These are phyloP conservation scores for Monodelphis domestica DNA, from an alignment of 2,797 vertebrate genomes.

Conservation along the genomic window DNA sequence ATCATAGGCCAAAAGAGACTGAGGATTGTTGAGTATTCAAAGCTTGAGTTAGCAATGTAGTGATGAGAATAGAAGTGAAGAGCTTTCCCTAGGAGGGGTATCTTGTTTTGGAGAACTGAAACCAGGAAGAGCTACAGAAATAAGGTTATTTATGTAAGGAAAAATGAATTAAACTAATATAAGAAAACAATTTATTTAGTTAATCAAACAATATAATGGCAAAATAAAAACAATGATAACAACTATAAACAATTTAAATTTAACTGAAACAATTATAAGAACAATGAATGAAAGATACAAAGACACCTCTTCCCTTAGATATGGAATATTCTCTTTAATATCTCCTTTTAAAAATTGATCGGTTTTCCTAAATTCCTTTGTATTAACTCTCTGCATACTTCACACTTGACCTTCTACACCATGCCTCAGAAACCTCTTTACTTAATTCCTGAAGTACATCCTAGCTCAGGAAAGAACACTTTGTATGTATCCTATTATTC, in stretches of 20 bases:
- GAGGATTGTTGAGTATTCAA: too few species aligned
- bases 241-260: background rate
- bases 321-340: too few species aligned
- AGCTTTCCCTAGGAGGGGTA: too few species aligned
- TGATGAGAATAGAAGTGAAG: background rate
- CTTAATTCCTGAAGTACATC: background rate
- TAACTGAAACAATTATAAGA: background rate
- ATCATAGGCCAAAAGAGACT: too few species aligned
- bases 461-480: too few species aligned
- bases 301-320: background rate
- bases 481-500: too few species aligned
- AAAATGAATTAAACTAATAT: background rate
- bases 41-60: too few species aligned
- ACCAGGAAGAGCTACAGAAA: background rate
- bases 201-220: background rate
- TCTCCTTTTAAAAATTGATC: too few species aligned
- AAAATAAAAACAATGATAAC: background rate
- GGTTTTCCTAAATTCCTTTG: background rate
- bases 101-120: background rate
- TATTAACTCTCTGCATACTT: background rate
- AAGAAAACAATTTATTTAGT: background rate
- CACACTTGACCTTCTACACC: background rate
- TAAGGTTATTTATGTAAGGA: background rate
- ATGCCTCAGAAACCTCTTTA: background rate
- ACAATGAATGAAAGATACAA: background rate